Base-by-base conservation (phyloP, 2,113 vertebrate genomes). In the Scytalopus superciliaris region DNA sequence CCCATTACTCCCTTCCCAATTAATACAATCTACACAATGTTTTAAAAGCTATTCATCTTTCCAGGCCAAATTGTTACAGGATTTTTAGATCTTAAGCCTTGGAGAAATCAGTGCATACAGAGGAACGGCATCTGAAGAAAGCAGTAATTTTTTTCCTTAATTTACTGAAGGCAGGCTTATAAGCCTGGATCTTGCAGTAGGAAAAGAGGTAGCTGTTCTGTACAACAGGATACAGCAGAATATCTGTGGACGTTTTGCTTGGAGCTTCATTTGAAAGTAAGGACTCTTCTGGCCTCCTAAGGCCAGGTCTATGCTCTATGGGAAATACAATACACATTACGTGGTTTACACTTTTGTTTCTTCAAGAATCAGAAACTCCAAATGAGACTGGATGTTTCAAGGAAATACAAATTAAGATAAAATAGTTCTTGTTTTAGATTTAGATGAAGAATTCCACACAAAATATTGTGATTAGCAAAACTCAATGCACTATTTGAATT, bases 31-130 rank as follows among this genome's bases (percentile, higher is more conserved):
- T 87, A 98, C 92, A 96, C 96, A 81, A 96, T 96, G 92, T 98
- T 98, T 97, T 96, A 97, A 98, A 97, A 89, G 90, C 44, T 42
- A 96, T 97, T 98, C 96, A 96, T 97, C 97, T 97, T 97, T 97
- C 96, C 95, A 96, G 96, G 96, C 94, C 96, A 97, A 98, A 79
- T 97, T 94, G 89, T 97, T 93, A 92, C 70, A 94, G 94, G 83
- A 95, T 30, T 97, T 97, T 97, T 96, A 84, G 96, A 98, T 98
- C 96, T 95, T 96, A 96, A 97, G 96, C 97, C 95, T 97, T 96
- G 94, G 96, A 97, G 94, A 97, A 96, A 97, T 88, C 93, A 97
- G 81, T 96, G 92, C 93, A 91, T 95, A 94, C 77, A 96, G 96
- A 97, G 96, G 85, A 97, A 96, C 96, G 82, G 90, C 80, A 96